Evolutionary conservation across 2,113 vertebrate species (phyloP), one percentile per base, ranked within the genome.

Genomic region (Sylvietta virens): DNA sequence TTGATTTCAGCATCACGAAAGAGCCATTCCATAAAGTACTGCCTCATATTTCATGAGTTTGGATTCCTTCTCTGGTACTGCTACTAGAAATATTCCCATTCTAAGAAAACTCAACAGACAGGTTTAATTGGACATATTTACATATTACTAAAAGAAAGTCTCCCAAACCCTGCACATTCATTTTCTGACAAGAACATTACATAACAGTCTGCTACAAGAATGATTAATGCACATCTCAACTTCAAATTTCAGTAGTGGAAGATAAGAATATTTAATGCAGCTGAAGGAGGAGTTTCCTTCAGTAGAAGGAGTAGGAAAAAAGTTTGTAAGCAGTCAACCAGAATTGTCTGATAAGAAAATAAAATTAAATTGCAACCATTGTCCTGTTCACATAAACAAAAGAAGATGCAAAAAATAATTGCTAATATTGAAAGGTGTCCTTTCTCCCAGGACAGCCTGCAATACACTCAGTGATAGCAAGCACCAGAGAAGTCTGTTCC

Each of bases 21-120:
- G 19, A 37, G 27, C 7, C n/a, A 60, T 53, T 79, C 58, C 69
- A 61, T 65, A 77, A 94, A 65, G 31, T 26, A 31, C 44, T 27
- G n/a, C 58, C 78, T 92, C 35, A 9, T 16, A 15, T 62, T 67
- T 71, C 48, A 58, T 44, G 17, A 53, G 62, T 65, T 56, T 47
- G 80, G 61, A 72, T 94, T 88, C 66, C 86, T 96, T 81, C 83
- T 90, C 33, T 80, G 69, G 54, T 67, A 58, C 73, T 96, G 84
- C 84, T 82, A 70, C 65, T 76, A 74, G 58, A 81, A 92, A 81
- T 28, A 44, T 6, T 60, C 47, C 35, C 44, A 19, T n/a, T 76
- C 79, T 86, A 53, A 54, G 73, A 94, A 92, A 94, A 92, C 2
- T 0, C 79, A 91, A 89, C 73, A 61, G 57, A 94, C 31, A 65